Evolutionary conservation across 2,888 invertebrate species (phyloP), one percentile per base, ranked within the genome.

Genomic region (Phrixothrix hirtus): DNA sequence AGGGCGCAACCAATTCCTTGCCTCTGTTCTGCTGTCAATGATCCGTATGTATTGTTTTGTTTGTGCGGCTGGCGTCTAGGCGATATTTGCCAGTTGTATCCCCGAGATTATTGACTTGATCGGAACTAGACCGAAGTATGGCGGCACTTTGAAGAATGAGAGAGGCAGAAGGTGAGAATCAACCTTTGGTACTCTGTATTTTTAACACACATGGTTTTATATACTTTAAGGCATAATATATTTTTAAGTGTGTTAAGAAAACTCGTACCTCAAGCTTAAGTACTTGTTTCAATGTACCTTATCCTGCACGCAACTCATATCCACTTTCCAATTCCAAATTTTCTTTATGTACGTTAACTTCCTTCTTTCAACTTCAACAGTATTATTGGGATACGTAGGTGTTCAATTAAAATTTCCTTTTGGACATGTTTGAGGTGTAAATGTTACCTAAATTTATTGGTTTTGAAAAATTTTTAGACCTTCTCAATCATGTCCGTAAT

Each of bases 81-180:
- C 98, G 86, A 96, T 98, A 89, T 99, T 99, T 92, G 98, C 98
- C 86, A 96, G 95, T 89, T 97, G 96, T 89, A 96, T 99, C 84
- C 98, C 98, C 82, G 98, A 99, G 90, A 98, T 99, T 84, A 96
- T 96, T 85, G 98, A 99, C 88, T 93, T 99, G 88, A 93, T 99
- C 86, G 97, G 98, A 83, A 95, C 95, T 86, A 92, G 97, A 85
- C 95, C 97, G 85, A 97, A 98, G 87, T 99, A 99, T 86, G 96
- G 96, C 83, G 98, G 98, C 83, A 94, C 96, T 81, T 94, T 95
- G 89, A 97, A 98, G 90, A 96, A 97, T 86, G 98, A 98, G 87
- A 92, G 95, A 85, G 97, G 98, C 85, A 92, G 98, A 92, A 96
- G 97, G 97, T 97, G 90, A 91, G 90, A 85, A 62, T 80, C 57